Conservation (phyloP, 2,888 invertebrate species). For the Galerucella calmariensis region DNA sequence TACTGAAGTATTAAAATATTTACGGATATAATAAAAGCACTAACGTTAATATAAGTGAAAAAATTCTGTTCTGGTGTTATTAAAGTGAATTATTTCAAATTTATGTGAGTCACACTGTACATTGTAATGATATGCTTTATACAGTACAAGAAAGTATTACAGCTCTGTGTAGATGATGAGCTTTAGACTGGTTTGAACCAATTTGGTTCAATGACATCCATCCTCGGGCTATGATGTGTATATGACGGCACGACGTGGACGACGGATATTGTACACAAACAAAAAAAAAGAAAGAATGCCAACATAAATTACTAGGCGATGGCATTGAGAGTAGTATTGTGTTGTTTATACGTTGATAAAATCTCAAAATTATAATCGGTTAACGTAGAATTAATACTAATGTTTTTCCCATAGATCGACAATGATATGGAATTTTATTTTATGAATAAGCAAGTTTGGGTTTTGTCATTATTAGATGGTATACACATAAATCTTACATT, state of each 20-base stretch:
- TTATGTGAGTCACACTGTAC: conserved; percentile 4
- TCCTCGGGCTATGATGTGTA: conserved; percentile 30
- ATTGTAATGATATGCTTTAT: conserved; percentile 53
- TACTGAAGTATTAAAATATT: no score
- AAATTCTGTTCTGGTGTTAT: no score
- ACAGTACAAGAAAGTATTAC: conserved; percentile 46
- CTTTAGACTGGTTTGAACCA: conserved; percentile 57
- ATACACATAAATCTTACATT: no score
- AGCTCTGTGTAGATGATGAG: conserved; percentile 16
- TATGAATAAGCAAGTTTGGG: neutral
- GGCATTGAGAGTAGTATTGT: conserved; percentile 6
- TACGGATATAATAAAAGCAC: no score
- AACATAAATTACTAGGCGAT: conserved; percentile 25
- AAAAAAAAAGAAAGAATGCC: conserved; percentile 18
- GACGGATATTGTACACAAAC: conserved; percentile 26
- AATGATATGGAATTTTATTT: neutral
- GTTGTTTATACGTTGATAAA: conserved; percentile 17
- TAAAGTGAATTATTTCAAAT: neutral
- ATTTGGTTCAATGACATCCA: conserved; percentile 60
- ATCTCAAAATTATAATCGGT: conserved; percentile 9
- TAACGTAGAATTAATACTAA: neutral
- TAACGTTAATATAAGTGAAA: no score
- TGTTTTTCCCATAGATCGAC: neutral
- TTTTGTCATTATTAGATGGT: neutral
- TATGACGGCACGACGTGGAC: conserved; percentile 1